Percentiles rank a stretch among this genome's conserved stretches.
Evolutionary conservation across 2,888 invertebrate species (phyloP).

Genomic region (Chymomyza fuscimana): DNA sequence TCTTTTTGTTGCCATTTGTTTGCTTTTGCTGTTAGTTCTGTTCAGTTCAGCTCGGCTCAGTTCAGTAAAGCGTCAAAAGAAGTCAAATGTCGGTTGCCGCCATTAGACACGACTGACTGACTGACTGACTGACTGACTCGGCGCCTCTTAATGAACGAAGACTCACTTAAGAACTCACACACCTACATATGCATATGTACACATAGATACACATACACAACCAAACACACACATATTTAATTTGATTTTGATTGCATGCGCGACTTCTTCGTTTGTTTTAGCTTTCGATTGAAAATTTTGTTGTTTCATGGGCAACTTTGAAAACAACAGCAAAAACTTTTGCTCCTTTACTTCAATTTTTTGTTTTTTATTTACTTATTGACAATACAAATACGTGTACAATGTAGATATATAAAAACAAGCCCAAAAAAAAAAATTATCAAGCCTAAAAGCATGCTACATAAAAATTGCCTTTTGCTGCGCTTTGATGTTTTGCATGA

Average conservation of each 20-base stretch:
- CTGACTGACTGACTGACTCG: conserved; percentile 24
- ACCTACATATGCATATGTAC: not conserved
- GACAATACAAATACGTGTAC: not conserved
- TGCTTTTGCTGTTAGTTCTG: conserved; percentile 9
- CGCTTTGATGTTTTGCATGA: conserved; percentile 72
- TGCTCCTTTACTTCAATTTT: not conserved
- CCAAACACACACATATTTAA: conserved; percentile 33
- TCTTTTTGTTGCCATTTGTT: conserved; percentile 27
- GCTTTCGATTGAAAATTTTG: not conserved
- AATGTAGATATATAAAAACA: not conserved
- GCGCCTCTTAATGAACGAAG: conserved; percentile 42
- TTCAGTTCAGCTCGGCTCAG: not conserved
- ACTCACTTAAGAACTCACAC: conserved; percentile 36
- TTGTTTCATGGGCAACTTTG: not conserved
- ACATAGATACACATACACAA: not conserved
- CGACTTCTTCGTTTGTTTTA: conserved; percentile 21
- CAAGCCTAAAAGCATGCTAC: conserved; percentile 41
- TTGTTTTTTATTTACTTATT: not conserved
- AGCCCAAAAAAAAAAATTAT: not conserved
- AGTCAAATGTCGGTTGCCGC: not conserved
- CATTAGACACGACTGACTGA: not conserved
- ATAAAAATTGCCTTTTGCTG: conserved; percentile 46
- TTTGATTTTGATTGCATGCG: conserved; percentile 64
- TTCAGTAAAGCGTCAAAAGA: not conserved
- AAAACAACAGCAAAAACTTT: not conserved